A percentile compares a stretch with the other conserved stretches of the same genome.
Evolutionary conservation across 2,113 vertebrate genomes (phyloP).

Genomic region (Plecotus auritus): DNA sequence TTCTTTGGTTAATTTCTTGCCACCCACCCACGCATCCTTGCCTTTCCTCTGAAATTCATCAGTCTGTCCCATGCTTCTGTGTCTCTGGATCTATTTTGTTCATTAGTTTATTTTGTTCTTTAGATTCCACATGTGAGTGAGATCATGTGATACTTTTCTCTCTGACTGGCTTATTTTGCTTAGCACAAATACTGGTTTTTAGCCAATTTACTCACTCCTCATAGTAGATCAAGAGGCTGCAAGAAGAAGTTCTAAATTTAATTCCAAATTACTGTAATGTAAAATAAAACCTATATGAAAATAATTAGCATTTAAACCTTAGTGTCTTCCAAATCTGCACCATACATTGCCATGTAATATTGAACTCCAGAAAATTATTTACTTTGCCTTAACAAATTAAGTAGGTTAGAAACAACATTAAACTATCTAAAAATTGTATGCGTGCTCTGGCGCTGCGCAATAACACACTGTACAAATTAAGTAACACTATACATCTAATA

Average conservation of each 20-base stretch:
- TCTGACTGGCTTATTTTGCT: no score
- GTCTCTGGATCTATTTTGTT: no score
- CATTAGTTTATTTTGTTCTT: no score
- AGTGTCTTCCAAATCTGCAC: neutral
- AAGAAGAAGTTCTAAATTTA: slow-evolving; percentile 4
- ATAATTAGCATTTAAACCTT: slow-evolving; percentile 5
- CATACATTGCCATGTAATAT: neutral
- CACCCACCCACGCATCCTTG: no score
- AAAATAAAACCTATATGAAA: neutral
- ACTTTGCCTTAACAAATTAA: neutral
- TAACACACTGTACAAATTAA: neutral
- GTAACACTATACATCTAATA: neutral
- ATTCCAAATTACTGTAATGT: neutral
- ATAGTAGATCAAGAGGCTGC: neutral
- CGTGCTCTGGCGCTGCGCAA: neutral
- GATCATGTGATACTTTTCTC: no score
- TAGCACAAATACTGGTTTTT: neutral
- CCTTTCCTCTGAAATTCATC: no score
- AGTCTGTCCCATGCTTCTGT: no score
- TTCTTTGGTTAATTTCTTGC: no score
- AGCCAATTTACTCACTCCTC: neutral
- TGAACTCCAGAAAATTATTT: neutral
- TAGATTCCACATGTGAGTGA: no score
- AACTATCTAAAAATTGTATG: neutral
- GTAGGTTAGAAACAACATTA: neutral